Evolutionary conservation across 2,888 invertebrate genomes (phyloP).

Genomic region (Sepiola atlantica): DNA sequence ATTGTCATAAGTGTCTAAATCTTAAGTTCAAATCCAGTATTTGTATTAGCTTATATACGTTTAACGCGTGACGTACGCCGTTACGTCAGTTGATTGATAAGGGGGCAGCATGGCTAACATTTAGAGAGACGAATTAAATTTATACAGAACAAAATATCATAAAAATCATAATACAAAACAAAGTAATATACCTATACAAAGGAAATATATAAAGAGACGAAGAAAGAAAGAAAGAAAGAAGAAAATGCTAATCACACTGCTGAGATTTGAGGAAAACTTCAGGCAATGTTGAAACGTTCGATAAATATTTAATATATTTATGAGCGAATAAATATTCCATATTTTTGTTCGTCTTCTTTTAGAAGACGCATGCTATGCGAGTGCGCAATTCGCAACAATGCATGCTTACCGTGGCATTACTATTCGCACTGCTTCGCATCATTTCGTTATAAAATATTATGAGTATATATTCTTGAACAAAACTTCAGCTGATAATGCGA

Average conservation of each 20-base stretch:
- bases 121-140: too few species aligned
- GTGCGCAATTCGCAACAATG: background rate
- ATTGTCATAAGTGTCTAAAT: too few species aligned
- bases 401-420: background rate
- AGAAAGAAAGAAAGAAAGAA: background rate
- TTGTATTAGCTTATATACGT: too few species aligned
- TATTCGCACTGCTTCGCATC: slow-evolving; percentile 11
- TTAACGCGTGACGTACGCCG: too few species aligned
- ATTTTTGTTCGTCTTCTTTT: background rate
- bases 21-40: too few species aligned
- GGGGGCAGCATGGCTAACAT: too few species aligned
- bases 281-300: background rate
- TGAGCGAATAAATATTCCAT: background rate
- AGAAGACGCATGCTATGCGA: background rate
- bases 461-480: background rate
- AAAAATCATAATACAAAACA: too few species aligned
- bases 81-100: too few species aligned
- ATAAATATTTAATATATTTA: background rate
- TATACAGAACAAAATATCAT: too few species aligned
- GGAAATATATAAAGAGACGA: too few species aligned
- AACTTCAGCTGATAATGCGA: background rate
- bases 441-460: background rate
- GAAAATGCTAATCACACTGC: background rate
- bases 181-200: too few species aligned
- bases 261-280: background rate